phyloP scores from a whole-genome alignment of 35 echinoderm and acorn worm genomes.

The Lytechinus variegatus region DNA sequence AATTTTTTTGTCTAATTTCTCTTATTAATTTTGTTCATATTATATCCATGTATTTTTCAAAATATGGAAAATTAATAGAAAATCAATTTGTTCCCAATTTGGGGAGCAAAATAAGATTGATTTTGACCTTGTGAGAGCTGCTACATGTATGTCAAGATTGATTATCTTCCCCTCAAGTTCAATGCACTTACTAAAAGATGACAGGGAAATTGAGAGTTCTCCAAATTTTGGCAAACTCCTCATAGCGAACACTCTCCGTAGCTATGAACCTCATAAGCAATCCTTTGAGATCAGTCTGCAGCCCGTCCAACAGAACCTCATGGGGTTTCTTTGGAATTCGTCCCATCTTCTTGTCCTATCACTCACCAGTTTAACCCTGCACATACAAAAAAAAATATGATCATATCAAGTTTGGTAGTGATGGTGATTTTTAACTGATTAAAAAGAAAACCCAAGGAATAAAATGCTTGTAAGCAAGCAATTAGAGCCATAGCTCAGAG shows the following conservation, averaged over 20 bases:
- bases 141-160: too few relatives aligned
- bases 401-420: not conserved
- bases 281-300: constrained; percentile 46
- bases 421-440: not conserved
- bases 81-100: too few relatives aligned
- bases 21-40: too few relatives aligned
- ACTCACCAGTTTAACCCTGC: not conserved
- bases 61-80: too few relatives aligned
- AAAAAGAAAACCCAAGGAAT: not conserved
- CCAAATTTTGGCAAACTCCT: constrained; percentile 67
- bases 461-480: too few relatives aligned
- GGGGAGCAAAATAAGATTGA: too few relatives aligned
- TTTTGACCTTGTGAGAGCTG: too few relatives aligned
- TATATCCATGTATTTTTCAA: too few relatives aligned
- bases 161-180: not conserved
- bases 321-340: not conserved
- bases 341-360: not conserved
- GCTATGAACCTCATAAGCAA: constrained; percentile 46
- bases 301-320: not conserved
- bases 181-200: constrained; percentile 61
- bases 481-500: too few relatives aligned
- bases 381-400: not conserved
- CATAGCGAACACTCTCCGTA: constrained; percentile 61
- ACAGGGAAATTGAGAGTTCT: constrained; percentile 56
- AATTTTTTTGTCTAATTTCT: too few relatives aligned